Percentiles rank a stretch among this genome's conserved stretches.
Evolutionary conservation across 2,888 invertebrate genomes (phyloP).

Genomic region (Sepiola atlantica): DNA sequence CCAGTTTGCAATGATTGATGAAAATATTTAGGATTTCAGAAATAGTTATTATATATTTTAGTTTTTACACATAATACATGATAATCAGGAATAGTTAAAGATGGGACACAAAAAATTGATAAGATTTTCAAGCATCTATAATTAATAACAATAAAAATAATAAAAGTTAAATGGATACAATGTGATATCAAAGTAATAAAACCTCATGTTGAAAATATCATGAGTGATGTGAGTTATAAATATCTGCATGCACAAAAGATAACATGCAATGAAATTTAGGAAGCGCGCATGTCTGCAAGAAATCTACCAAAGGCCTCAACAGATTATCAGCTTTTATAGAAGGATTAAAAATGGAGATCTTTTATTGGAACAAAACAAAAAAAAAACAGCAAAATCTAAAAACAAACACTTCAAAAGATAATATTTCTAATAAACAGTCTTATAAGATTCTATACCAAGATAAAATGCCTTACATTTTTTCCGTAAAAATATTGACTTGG

Average conservation of each 20-base stretch:
- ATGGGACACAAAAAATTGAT: not conserved
- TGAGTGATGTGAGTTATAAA: not conserved
- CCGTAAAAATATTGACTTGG: not conserved
- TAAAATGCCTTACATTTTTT: not conserved
- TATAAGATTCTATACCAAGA: not conserved
- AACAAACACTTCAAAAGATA: not conserved
- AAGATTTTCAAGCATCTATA: not conserved
- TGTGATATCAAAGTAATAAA: not conserved
- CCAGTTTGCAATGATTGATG: not conserved
- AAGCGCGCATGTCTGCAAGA: not conserved
- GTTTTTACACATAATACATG: not conserved
- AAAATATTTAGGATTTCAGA: not conserved
- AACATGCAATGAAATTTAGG: not conserved
- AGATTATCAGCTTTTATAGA: slow-evolving; percentile 19
- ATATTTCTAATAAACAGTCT: not conserved
- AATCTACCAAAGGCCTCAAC: not conserved
- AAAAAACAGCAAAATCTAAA: not conserved
- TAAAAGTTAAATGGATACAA: not conserved
- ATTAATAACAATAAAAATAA: not conserved
- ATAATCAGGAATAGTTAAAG: not conserved
- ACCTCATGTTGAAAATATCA: not conserved
- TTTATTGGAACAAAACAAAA: not conserved
- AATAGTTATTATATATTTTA: not conserved
- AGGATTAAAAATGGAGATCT: not conserved
- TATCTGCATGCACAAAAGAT: slow-evolving; percentile 15